Conservation (phyloP, 2,888 invertebrate species). For the Drosophila peninsularis region DNA sequence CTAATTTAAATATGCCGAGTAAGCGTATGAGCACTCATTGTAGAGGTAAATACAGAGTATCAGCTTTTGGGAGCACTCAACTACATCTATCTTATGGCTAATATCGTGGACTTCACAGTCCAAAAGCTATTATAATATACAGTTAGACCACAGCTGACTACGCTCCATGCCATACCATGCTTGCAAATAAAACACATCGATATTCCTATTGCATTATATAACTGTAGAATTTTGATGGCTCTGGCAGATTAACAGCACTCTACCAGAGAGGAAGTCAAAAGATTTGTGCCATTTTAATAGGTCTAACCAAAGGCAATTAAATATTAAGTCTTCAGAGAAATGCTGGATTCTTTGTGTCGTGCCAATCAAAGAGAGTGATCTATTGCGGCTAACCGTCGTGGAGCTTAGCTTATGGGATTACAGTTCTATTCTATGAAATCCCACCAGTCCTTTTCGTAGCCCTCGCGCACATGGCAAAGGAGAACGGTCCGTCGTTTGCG, state of each 20-base stretch:
- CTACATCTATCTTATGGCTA: background rate
- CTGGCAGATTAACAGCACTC: slow-evolving; percentile 27
- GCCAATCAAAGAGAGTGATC: slow-evolving; percentile 15
- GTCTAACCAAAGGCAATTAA: slow-evolving; percentile 33
- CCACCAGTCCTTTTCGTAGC: slow-evolving; percentile 99
- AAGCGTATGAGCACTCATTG: background rate
- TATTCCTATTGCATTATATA: slow-evolving; percentile 32
- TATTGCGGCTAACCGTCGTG: slow-evolving; percentile 5
- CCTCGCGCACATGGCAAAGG: slow-evolving; percentile 98
- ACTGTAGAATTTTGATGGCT: slow-evolving; percentile 58
- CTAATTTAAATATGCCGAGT: background rate
- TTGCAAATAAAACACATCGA: slow-evolving; percentile 37
- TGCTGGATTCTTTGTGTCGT: slow-evolving; percentile 19
- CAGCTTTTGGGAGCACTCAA: background rate
- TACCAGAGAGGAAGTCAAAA: slow-evolving; percentile 44
- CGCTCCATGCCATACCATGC: slow-evolving; percentile 6
- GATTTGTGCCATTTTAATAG: slow-evolving; percentile 42
- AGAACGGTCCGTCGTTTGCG: slow-evolving; percentile 97
- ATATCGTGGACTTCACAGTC: background rate
- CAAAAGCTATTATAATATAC: background rate
- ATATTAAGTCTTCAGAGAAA: slow-evolving; percentile 60
- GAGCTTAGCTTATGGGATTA: slow-evolving; percentile 1
- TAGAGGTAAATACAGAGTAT: background rate
- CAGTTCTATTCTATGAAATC: slow-evolving; percentile 90
- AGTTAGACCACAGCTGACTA: slow-evolving; percentile 8